phyloP scores from a whole-genome alignment of 1,140 invertebrate genomes.

The Drosophila fuyamai region DNA sequence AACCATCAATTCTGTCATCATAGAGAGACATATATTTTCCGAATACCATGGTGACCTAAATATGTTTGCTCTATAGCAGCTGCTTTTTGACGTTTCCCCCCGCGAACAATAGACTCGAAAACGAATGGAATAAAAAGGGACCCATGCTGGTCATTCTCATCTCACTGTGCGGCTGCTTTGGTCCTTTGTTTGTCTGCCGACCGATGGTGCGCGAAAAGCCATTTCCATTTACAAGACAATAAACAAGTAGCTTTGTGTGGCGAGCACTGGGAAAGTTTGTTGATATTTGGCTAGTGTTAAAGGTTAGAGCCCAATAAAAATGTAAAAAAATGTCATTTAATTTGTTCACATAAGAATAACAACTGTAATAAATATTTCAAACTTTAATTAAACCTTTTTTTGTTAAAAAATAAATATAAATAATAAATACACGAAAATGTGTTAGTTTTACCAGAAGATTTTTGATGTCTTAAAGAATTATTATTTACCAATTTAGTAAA shows the following conservation, averaged over 20 bases:
- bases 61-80: conserved; percentile 33
- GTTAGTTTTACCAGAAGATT: no score
- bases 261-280: conserved; percentile 11
- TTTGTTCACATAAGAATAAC: no score
- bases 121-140: conserved; percentile 29
- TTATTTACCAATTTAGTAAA: no score
- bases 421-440: no score
- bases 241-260: conserved; percentile 61
- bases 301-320: no score
- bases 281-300: neutral
- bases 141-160: conserved; percentile 16
- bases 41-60: conserved; percentile 39
- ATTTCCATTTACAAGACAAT: conserved; percentile 74
- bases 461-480: no score
- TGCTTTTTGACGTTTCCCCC: conserved; percentile 48
- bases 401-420: no score
- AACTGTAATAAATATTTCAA: no score
- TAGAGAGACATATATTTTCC: neutral
- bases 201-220: conserved; percentile 71
- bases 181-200: conserved; percentile 41
- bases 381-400: no score
- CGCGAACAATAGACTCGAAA: conserved; percentile 34
- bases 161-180: conserved; percentile 1
- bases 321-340: no score
- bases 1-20: conserved; percentile 6